Evolutionary conservation across 2,888 invertebrate genomes (phyloP).

Genomic region (Cybosia mesomella): DNA sequence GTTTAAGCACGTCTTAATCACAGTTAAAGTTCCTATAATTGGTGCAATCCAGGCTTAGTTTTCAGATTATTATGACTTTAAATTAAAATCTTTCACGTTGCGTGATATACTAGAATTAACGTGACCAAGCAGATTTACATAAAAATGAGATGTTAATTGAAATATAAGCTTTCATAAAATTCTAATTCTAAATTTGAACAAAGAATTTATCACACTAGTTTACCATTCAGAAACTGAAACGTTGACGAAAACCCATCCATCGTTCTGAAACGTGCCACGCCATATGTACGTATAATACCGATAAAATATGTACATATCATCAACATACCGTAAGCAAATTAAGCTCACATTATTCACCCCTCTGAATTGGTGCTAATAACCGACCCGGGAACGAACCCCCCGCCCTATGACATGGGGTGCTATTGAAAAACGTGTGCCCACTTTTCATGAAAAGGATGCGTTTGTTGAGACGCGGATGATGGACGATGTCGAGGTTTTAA

Average conservation of each 20-base stretch:
- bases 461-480: constrained; percentile 59
- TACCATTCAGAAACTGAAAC: constrained; percentile 3
- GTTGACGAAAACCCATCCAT: constrained; percentile 16
- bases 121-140: no score
- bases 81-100: no score
- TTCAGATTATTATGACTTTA: no score
- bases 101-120: no score
- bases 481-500: constrained; percentile 51
- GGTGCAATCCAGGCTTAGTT: no score
- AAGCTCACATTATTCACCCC: constrained; percentile 83
- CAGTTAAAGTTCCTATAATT: no score
- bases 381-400: constrained; percentile 61
- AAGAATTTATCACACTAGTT: background rate
- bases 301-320: constrained; percentile 76
- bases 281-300: constrained; percentile 40
- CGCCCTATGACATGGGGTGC: constrained; percentile 60
- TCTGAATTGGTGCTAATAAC: constrained; percentile 85
- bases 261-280: constrained; percentile 21
- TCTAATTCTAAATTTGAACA: background rate
- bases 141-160: no score
- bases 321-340: constrained; percentile 79
- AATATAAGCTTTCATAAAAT: no score
- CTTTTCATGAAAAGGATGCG: constrained; percentile 61
- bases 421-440: constrained; percentile 65
- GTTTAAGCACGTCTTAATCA: no score